phyloP scores from a whole-genome alignment of 2,113 vertebrate genomes.

The Labrus mixtus region DNA sequence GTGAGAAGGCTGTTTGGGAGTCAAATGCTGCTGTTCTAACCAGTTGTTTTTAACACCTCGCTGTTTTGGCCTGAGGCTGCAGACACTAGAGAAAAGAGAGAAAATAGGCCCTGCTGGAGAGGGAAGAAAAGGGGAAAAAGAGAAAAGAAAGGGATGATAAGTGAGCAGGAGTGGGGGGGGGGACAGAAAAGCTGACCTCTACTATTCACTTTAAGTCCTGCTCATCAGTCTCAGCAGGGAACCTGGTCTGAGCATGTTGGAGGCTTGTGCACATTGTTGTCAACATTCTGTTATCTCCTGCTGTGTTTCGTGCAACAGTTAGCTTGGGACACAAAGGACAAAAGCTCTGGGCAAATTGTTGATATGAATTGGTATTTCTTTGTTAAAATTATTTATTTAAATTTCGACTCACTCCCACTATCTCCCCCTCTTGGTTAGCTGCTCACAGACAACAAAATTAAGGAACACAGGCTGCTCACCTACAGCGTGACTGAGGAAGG shows the following conservation, averaged over 20 bases:
- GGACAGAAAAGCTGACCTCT: neutral
- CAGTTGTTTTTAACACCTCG: constrained; percentile 16
- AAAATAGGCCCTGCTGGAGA: constrained; percentile 1
- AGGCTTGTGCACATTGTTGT: neutral
- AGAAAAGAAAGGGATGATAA: neutral
- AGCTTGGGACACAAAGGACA: neutral
- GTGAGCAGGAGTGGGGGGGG: neutral
- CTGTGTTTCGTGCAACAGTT: neutral
- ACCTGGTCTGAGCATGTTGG: neutral
- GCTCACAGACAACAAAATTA: too few relatives aligned
- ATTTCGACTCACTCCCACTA: too few relatives aligned
- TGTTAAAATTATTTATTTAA: too few relatives aligned
- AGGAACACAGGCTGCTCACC: too few relatives aligned
- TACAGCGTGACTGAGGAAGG: neutral
- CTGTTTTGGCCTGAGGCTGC: neutral
- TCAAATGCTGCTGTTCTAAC: constrained; percentile 7
- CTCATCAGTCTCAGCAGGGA: constrained; percentile 2
- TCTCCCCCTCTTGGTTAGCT: too few relatives aligned
- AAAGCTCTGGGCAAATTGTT: too few relatives aligned
- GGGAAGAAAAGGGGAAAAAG: neutral
- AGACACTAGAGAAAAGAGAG: neutral
- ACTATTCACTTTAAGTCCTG: neutral
- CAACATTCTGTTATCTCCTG: neutral
- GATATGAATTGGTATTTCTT: neutral
- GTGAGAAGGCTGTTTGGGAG: neutral